Evolutionary conservation across 2,797 vertebrate genomes (phyloP), one percentile per base, ranked within the genome.

Genomic region (Semaprochilodus insignis): DNA sequence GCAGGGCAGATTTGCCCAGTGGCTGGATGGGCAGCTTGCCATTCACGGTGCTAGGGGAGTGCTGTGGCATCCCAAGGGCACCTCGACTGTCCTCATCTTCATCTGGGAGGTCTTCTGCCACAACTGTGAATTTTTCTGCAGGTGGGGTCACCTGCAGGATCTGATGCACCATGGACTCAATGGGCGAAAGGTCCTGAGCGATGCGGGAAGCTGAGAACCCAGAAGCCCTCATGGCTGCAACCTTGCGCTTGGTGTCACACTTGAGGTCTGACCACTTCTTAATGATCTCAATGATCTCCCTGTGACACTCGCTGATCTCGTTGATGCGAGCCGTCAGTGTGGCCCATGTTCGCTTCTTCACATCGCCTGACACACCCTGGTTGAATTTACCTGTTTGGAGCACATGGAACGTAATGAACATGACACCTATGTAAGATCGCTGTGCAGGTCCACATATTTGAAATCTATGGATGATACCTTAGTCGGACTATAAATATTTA

Each of bases 251-350:
- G 2, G 92, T 94, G 17, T 96, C 95, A 0, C 94, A 96, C 74
- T 95, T 96, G 1, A 96, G 93, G 86, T 96, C 95, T 0, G 95
- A 93, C 95, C 95, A 96, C 54, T 96, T 96, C 90, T 96, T 96
- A 87, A 95, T 95, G 87, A 96, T 93, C 90, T 95, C 89, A 1
- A 90, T 90, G 82, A 89, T 82, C 80, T 90, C 88, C n/a, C 90
- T 82, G 66, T 87, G 90, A 78, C 89, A 90, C 78, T 90, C 89
- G 25, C 90, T 90, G 86, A 90, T 87, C 83, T 89, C 85, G 14
- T 90, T 91, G 75, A 90, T 90, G 62, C 83, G 85, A 2, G 83
- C 87, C 1, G 90, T 75, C 14, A 91, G 81, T 66, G 78, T 77
- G 0, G 88, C 88, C 90, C 90, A 91, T 0, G 88, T 91, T 34